phyloP scores from a whole-genome alignment of 2,797 vertebrate species.

The Leucoraja ocellata region DNA sequence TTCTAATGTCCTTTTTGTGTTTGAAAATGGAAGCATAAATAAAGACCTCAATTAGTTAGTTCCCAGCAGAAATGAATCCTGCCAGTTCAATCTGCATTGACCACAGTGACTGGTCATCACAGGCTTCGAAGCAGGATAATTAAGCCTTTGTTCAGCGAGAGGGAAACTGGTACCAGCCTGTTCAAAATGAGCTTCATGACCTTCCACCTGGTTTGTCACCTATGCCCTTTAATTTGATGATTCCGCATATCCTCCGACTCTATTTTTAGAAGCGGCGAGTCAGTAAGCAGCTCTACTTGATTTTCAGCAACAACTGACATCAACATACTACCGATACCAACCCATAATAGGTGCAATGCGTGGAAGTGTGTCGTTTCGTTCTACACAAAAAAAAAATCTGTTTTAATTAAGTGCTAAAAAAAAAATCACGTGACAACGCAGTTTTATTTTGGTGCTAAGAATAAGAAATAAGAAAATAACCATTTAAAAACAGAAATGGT shows the following conservation, averaged over 20 bases:
- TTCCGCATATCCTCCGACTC: slow-evolving; percentile 55
- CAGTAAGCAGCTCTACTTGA: slow-evolving; percentile 48
- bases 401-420: background rate
- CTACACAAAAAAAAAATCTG: background rate
- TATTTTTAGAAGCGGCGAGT: slow-evolving; percentile 59
- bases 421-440: no score
- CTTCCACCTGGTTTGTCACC: slow-evolving; percentile 62
- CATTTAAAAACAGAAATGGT: background rate
- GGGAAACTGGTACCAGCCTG: slow-evolving; percentile 56
- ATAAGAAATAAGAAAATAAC: background rate
- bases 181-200: slow-evolving; percentile 62
- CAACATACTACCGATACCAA: slow-evolving; percentile 17
- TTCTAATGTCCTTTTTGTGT: background rate
- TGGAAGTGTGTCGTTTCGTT: background rate
- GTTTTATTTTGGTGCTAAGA: background rate
- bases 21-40: slow-evolving; percentile 27
- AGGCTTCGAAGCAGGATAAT: slow-evolving; percentile 54
- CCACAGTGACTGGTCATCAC: slow-evolving; percentile 47
- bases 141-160: slow-evolving; percentile 59
- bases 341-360: background rate
- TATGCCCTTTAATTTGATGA: slow-evolving; percentile 67
- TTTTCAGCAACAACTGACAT: slow-evolving; percentile 36
- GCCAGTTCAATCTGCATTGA: slow-evolving; percentile 18
- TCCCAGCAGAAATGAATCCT: slow-evolving; percentile 23
- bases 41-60: slow-evolving; percentile 40